These are phyloP conservation scores for Euclidia mi DNA, from an alignment of 2,888 invertebrate genomes.

Conservation along the genomic window DNA sequence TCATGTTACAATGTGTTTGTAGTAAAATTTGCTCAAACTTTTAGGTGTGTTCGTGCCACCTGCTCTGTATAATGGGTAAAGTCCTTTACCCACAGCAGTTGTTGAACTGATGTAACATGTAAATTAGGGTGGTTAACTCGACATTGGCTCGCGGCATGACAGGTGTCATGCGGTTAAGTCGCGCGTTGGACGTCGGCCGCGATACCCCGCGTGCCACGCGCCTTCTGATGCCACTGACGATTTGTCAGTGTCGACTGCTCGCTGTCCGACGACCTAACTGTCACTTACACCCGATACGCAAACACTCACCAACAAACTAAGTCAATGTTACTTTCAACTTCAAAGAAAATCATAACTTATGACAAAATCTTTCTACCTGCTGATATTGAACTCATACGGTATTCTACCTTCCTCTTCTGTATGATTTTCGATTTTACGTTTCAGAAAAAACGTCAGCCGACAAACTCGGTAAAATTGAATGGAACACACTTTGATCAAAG, in stretches of 20 bases:
- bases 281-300: conserved; percentile 32
- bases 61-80: too few species aligned
- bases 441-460: not conserved
- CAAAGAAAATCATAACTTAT: too few species aligned
- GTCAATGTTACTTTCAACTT: conserved; percentile 20
- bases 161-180: conserved; percentile 51
- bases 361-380: too few species aligned
- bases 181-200: conserved; percentile 26
- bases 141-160: conserved; percentile 39
- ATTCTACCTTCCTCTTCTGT: too few species aligned
- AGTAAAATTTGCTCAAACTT: too few species aligned
- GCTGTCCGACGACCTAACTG: conserved; percentile 30
- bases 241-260: conserved; percentile 57
- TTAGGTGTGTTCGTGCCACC: too few species aligned
- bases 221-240: conserved; percentile 40
- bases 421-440: not conserved
- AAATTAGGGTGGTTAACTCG: conserved; percentile 41
- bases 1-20: too few species aligned
- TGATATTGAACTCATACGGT: too few species aligned
- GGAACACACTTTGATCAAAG: conserved; percentile 31
- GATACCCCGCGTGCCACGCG: conserved; percentile 28
- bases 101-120: conserved; percentile 40
- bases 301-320: conserved; percentile 24
- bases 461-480: conserved; percentile 27
- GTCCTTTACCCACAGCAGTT: too few species aligned